Conservation (phyloP, 2,888 invertebrate species). For the Hyppa rectilinea region DNA sequence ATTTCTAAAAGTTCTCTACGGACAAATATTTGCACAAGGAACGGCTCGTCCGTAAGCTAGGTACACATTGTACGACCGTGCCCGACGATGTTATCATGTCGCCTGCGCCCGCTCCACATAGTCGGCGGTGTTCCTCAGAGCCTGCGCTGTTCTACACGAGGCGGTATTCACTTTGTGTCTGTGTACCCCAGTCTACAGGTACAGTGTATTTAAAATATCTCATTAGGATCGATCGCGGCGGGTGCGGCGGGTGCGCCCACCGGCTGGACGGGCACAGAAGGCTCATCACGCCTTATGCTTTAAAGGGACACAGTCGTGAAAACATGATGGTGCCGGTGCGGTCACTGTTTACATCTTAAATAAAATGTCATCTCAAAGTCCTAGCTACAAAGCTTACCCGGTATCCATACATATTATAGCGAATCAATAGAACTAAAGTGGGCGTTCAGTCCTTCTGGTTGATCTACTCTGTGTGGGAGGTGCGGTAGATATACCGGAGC, state of each 20-base stretch:
- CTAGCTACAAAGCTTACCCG: neutral
- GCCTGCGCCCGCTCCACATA: conserved; percentile 6
- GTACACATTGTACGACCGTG: conserved; percentile 5
- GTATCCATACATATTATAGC: neutral
- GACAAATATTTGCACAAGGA: conserved; percentile 21
- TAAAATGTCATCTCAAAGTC: neutral
- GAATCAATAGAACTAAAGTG: neutral
- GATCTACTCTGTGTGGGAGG: neutral
- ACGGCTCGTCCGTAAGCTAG: conserved; percentile 16
- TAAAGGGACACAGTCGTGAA: too few species aligned
- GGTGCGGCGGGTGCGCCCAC: conserved; percentile 13
- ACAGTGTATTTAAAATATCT: conserved; percentile 55
- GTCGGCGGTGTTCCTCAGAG: neutral
- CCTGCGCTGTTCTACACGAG: conserved; percentile 18
- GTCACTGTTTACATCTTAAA: too few species aligned
- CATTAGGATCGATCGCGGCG: conserved; percentile 62
- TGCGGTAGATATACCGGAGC: conserved; percentile 52
- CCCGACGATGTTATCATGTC: neutral
- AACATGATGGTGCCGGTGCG: too few species aligned
- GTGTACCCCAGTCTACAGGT: conserved; percentile 38
- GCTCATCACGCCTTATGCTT: too few species aligned
- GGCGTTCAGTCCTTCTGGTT: conserved; percentile 3
- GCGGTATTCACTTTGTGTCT: conserved; percentile 28
- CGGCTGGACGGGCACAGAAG: conserved; percentile 22
- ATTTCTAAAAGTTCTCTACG: conserved; percentile 26